A percentile compares a stretch with the other conserved stretches of the same genome.
These are phyloP conservation scores for Serripes groenlandicus DNA, from an alignment of 2,888 invertebrate genomes.

Conservation along the genomic window DNA sequence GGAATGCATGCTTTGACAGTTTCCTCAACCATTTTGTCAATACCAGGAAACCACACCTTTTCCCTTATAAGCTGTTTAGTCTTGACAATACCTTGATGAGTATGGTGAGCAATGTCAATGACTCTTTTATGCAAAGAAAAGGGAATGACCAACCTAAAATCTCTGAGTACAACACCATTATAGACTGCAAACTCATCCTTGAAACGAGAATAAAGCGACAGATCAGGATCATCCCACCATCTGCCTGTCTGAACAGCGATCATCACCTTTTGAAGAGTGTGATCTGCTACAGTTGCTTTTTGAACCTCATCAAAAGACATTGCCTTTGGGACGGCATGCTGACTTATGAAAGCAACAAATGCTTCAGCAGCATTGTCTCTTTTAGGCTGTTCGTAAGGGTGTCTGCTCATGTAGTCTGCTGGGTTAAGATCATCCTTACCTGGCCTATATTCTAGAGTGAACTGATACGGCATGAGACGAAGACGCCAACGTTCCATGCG, in stretches of 20 bases:
- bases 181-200: conserved; percentile 36
- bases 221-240: conserved; percentile 7
- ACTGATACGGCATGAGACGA: conserved; percentile 63
- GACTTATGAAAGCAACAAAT: conserved; percentile 42
- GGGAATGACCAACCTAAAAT: conserved; percentile 11
- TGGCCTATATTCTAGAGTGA: conserved; percentile 48
- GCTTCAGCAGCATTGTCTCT: conserved; percentile 8
- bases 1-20: conserved; percentile 48
- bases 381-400: too few relatives aligned
- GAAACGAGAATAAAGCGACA: conserved; percentile 24
- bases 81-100: conserved; percentile 9
- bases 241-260: too few relatives aligned
- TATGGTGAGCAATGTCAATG: conserved; percentile 8
- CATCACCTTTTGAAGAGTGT: neutral
- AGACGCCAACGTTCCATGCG: conserved; percentile 74
- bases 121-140: neutral
- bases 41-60: conserved; percentile 49
- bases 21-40: conserved; percentile 52
- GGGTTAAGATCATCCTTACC: conserved; percentile 60
- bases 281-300: conserved; percentile 18
- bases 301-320: conserved; percentile 57
- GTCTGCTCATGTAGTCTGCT: conserved; percentile 60
- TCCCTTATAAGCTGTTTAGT: conserved; percentile 15
- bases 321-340: conserved; percentile 43
- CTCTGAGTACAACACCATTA: conserved; percentile 40